Conservation (phyloP, 23 tunicate species). For the Ascidia mentula region DNA sequence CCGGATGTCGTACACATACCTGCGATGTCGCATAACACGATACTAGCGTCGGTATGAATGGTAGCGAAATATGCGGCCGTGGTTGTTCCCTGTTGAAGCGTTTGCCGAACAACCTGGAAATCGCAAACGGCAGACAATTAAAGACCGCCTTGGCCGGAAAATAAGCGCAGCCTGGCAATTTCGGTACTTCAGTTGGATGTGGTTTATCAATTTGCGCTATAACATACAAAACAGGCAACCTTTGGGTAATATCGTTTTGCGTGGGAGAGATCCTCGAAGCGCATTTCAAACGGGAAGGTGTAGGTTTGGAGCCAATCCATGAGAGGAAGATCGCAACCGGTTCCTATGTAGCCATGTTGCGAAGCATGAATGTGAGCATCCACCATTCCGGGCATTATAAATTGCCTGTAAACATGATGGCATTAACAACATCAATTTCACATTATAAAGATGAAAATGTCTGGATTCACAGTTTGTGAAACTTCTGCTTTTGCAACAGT, state of each 20-base stretch:
- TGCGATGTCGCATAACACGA: background rate
- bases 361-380: slow-evolving; percentile 44
- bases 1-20: background rate
- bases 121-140: background rate
- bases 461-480: background rate
- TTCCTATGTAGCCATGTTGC: slow-evolving; percentile 17
- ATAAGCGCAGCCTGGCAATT: too few species aligned
- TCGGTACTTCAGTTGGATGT: background rate
- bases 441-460: background rate
- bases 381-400: slow-evolving; percentile 36
- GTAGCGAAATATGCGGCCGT: slow-evolving; percentile 34
- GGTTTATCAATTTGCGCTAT: background rate
- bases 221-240: background rate
- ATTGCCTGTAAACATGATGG: background rate
- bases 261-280: background rate
- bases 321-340: slow-evolving; percentile 18
- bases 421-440: too few species aligned
- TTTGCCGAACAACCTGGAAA: slow-evolving; percentile 23
- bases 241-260: background rate
- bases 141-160: too few species aligned
- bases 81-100: slow-evolving; percentile 32
- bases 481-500: too few species aligned
- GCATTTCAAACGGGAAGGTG: slow-evolving; percentile 22
- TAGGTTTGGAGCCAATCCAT: slow-evolving; percentile 29
- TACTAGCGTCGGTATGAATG: slow-evolving; percentile 23